A percentile compares a stretch with the other conserved stretches of the same genome.
Conservation (phyloP, 1,140 invertebrate species). For the Neocloeon triangulifer region DNA sequence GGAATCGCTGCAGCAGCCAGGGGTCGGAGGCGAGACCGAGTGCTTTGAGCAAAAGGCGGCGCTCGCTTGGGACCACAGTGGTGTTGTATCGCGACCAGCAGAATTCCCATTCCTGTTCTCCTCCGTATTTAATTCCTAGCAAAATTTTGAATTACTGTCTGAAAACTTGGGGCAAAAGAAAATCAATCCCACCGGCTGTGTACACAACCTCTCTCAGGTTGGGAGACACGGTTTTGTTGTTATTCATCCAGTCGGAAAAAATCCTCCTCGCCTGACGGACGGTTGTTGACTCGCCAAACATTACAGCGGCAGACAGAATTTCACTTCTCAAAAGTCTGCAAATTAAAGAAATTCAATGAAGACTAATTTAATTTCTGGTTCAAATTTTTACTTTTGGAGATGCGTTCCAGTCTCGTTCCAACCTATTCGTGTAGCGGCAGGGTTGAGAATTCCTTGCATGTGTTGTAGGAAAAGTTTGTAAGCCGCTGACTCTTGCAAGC, state of each 20-base stretch:
- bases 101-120: constrained; percentile 45
- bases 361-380: background rate
- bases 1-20: constrained; percentile 48
- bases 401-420: constrained; percentile 42
- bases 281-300: constrained; percentile 33
- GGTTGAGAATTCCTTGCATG: constrained; percentile 29
- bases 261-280: constrained; percentile 31
- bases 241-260: constrained; percentile 41
- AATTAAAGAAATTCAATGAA: constrained; percentile 7
- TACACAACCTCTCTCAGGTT: constrained; percentile 54
- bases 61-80: constrained; percentile 40
- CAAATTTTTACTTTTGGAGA: constrained; percentile 29
- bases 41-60: constrained; percentile 37
- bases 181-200: constrained; percentile 29
- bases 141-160: constrained; percentile 1
- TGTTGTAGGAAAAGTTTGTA: constrained; percentile 39
- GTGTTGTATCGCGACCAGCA: constrained; percentile 47
- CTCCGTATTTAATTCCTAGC: constrained; percentile 31
- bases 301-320: constrained; percentile 31
- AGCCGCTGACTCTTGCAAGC: constrained; percentile 36
- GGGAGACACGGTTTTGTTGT: constrained; percentile 29
- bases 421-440: constrained; percentile 32
- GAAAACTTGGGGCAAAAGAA: background rate
- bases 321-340: constrained; percentile 29
- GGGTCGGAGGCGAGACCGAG: constrained; percentile 43